These are phyloP conservation scores for Caerostris darwini DNA, from an alignment of 1,140 invertebrate species.

Conservation along the genomic window DNA sequence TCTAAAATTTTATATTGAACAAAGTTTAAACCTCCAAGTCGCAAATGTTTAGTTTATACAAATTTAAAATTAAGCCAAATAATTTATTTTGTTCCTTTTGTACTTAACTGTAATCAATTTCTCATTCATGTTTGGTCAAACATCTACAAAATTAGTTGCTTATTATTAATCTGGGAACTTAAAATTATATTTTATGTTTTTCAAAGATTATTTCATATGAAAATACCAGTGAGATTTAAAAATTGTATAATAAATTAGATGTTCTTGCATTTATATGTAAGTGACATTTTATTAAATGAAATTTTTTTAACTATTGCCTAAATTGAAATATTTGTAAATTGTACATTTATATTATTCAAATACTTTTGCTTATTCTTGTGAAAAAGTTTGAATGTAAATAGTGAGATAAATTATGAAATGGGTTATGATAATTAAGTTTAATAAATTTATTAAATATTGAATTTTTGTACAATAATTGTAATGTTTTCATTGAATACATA, in stretches of 20 bases:
- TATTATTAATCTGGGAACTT: not conserved
- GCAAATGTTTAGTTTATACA: too few species aligned
- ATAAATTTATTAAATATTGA: conserved; percentile 9
- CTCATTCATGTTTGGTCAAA: too few species aligned
- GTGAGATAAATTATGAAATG: not conserved
- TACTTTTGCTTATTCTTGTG: not conserved
- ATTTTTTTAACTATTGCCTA: not conserved
- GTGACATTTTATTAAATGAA: not conserved
- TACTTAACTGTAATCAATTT: too few species aligned
- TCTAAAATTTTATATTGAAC: too few species aligned
- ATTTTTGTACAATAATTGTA: not conserved
- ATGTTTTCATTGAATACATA: not conserved
- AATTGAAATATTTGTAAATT: not conserved
- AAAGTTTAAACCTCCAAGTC: too few species aligned
- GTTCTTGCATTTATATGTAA: not conserved
- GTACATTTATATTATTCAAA: not conserved
- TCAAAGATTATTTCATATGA: not conserved
- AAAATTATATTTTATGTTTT: not conserved
- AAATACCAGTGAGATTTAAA: not conserved
- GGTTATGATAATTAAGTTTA: not conserved
- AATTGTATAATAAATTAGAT: conserved; percentile 1
- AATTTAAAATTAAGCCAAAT: too few species aligned
- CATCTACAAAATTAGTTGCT: too few species aligned
- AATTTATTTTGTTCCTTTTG: too few species aligned
- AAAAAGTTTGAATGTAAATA: not conserved